Evolutionary conservation across 2,888 invertebrate genomes (phyloP).

Genomic region (Xylota sylvarum): DNA sequence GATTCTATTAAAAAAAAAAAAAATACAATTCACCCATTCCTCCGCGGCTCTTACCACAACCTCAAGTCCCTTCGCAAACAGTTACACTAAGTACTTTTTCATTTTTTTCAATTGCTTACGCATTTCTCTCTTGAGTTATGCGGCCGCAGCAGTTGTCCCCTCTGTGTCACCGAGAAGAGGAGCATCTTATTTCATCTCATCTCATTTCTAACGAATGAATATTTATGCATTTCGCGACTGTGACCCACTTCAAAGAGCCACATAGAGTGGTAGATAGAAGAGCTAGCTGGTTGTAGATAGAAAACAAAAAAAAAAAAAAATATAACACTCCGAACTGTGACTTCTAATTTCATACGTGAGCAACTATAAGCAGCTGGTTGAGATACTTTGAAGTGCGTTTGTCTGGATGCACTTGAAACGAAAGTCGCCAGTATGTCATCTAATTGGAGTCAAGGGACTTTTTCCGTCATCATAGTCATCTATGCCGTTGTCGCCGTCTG

Average conservation of each 20-base stretch:
- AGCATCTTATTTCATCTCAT: conserved; percentile 66
- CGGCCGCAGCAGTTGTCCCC: conserved; percentile 15
- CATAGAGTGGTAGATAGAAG: conserved; percentile 41
- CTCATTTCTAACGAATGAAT: conserved; percentile 60
- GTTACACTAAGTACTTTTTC: conserved; percentile 16
- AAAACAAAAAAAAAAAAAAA: conserved; percentile 13
- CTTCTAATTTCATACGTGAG: conserved; percentile 77
- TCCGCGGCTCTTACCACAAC: not conserved
- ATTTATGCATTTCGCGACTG: conserved; percentile 76
- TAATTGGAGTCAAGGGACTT: conserved; percentile 77
- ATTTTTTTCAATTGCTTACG: conserved; percentile 62
- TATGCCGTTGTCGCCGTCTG: conserved; percentile 32
- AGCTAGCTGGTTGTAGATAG: conserved; percentile 19
- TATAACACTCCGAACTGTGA: conserved; percentile 57
- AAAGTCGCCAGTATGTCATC: conserved; percentile 77
- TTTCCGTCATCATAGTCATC: conserved; percentile 70
- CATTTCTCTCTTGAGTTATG: conserved; percentile 48
- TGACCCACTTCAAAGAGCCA: conserved; percentile 75
- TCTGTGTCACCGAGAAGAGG: conserved; percentile 12
- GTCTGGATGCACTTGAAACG: conserved; percentile 77
- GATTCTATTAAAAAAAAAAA: conserved; percentile 9
- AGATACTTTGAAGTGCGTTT: conserved; percentile 77
- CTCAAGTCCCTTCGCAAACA: conserved; percentile 20
- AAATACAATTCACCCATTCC: conserved; percentile 20
- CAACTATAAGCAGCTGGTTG: conserved; percentile 67